These are phyloP conservation scores for Heterochromis multidens DNA, from an alignment of 2,113 vertebrate species.

Conservation along the genomic window DNA sequence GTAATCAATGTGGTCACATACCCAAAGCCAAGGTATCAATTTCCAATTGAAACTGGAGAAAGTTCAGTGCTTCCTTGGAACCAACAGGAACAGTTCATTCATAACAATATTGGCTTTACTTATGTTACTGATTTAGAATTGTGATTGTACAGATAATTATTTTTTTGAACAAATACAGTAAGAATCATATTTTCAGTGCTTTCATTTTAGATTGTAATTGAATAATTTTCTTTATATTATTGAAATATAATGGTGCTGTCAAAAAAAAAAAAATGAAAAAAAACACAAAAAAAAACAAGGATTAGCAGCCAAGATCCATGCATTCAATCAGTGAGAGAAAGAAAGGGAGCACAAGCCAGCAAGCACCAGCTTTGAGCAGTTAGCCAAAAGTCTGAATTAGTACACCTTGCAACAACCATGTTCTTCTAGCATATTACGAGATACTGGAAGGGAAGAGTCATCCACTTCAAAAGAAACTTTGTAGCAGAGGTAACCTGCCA, in stretches of 20 bases:
- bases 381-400: neutral
- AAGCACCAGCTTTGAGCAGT: neutral
- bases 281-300: neutral
- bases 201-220: neutral
- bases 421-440: accelerated
- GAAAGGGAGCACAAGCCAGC: neutral
- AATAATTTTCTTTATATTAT: neutral
- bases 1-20: neutral
- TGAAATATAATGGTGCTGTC: neutral
- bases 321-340: neutral
- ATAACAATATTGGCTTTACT: neutral
- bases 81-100: neutral
- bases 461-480: neutral
- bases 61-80: accelerated
- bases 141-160: accelerated
- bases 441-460: neutral
- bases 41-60: neutral
- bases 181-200: neutral
- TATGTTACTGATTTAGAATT: neutral
- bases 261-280: no score
- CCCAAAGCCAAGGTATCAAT: neutral
- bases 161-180: neutral
- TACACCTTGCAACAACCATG: neutral
- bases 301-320: neutral
- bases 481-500: accelerated